phyloP scores from a whole-genome alignment of 2,888 invertebrate species.

The Helleia helle region DNA sequence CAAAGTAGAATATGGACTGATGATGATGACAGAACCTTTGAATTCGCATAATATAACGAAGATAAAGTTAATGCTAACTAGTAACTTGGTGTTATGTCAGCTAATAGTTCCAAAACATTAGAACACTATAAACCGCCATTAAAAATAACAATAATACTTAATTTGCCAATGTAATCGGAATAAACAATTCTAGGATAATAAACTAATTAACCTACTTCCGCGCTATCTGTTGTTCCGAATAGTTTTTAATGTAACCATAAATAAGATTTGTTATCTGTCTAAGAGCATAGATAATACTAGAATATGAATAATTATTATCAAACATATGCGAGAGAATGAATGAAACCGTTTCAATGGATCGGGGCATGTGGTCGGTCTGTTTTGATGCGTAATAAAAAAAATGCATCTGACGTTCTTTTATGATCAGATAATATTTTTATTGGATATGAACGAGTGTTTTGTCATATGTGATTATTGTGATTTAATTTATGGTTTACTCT shows the following conservation, averaged over 20 bases:
- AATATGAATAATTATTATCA: constrained; percentile 32
- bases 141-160: too few relatives aligned
- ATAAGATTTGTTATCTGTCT: constrained; percentile 24
- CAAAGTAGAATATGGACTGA: too few relatives aligned
- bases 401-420: constrained; percentile 19
- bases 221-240: constrained; percentile 8
- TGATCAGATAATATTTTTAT: constrained; percentile 6
- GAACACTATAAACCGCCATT: too few relatives aligned
- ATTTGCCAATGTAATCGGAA: constrained; percentile 11
- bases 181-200: constrained; percentile 9
- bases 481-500: too few relatives aligned
- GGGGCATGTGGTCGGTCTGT: constrained; percentile 42
- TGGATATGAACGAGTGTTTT: neutral
- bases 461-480: neutral
- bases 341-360: constrained; percentile 23
- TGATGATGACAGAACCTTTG: too few relatives aligned
- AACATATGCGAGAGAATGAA: constrained; percentile 44
- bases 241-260: constrained; percentile 27
- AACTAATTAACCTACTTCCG: constrained; percentile 7
- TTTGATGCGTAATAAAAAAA: constrained; percentile 29
- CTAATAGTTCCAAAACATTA: too few relatives aligned
- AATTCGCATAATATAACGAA: too few relatives aligned
- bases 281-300: constrained; percentile 34
- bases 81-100: too few relatives aligned
- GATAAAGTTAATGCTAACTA: too few relatives aligned